Evolutionary conservation across 2,797 vertebrate genomes (phyloP).

Genomic region (Bradypus variegatus): DNA sequence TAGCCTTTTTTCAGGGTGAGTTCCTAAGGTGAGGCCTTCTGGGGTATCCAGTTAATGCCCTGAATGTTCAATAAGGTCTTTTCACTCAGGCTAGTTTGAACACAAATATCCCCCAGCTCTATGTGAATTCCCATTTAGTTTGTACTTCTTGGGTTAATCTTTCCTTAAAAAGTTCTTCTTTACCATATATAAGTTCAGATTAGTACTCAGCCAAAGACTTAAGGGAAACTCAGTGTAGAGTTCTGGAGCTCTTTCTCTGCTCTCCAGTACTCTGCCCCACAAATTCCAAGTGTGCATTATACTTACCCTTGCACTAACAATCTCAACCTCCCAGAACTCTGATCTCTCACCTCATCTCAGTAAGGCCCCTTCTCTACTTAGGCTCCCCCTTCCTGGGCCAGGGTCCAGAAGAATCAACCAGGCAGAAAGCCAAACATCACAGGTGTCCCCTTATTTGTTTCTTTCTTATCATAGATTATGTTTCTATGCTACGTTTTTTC

Average conservation of each 20-base stretch:
- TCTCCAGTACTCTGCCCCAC: background rate
- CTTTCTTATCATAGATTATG: background rate
- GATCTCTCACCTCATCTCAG: background rate
- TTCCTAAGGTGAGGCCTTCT: background rate
- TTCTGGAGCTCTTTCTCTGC: background rate
- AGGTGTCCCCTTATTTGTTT: accelerated
- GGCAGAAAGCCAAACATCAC: background rate
- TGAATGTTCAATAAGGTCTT: background rate
- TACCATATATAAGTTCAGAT: no score
- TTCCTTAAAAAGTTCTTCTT: background rate
- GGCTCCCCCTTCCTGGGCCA: background rate
- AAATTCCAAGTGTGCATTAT: background rate
- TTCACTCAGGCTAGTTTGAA: no score
- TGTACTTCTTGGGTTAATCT: background rate
- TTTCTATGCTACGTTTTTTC: background rate
- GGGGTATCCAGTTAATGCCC: background rate
- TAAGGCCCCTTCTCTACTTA: background rate
- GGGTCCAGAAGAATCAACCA: background rate
- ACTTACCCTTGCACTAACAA: background rate
- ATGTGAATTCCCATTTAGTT: background rate
- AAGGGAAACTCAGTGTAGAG: background rate
- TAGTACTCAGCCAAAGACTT: background rate
- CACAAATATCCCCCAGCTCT: background rate
- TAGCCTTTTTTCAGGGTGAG: background rate
- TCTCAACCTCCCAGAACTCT: background rate